Percentiles rank a stretch among this genome's conserved stretches.
Evolutionary conservation across 2,888 invertebrate genomes (phyloP).

Genomic region (Phasia obesa): DNA sequence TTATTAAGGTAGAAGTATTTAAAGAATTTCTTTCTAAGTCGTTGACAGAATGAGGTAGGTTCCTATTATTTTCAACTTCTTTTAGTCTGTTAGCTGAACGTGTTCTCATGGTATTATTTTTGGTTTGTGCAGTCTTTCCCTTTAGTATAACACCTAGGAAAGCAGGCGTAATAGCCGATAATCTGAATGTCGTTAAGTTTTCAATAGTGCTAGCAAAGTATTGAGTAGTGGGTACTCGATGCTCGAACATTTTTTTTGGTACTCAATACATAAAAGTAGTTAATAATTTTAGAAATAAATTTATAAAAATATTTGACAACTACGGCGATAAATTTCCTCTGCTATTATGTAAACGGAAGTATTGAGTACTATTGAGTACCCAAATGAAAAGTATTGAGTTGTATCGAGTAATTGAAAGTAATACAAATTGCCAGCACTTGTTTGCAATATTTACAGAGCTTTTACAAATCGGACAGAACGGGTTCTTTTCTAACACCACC

Average conservation of each 20-base stretch:
- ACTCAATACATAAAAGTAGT: no score
- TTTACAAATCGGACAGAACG: slow-evolving; percentile 16
- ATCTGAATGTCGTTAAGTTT: background rate
- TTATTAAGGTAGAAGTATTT: background rate
- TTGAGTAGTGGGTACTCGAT: no score
- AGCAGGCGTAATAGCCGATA: background rate
- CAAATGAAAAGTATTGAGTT: no score
- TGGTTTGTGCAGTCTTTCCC: background rate
- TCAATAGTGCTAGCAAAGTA: no score
- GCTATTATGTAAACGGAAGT: no score
- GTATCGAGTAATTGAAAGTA: no score
- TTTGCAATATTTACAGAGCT: slow-evolving; percentile 1
- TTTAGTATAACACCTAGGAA: slow-evolving; percentile 9
- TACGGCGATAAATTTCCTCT: no score
- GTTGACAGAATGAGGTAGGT: background rate
- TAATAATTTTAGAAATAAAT: no score
- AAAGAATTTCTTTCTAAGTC: background rate
- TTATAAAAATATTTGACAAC: no score
- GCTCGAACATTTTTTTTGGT: no score
- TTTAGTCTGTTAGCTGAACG: background rate
- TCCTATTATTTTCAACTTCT: slow-evolving; percentile 9
- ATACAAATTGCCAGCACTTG: no score
- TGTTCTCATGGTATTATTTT: background rate
- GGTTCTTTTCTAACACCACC: background rate
- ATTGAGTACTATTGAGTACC: no score